Evolutionary conservation across 1,140 invertebrate species (phyloP).

Genomic region (Stegodyphus dumicola): DNA sequence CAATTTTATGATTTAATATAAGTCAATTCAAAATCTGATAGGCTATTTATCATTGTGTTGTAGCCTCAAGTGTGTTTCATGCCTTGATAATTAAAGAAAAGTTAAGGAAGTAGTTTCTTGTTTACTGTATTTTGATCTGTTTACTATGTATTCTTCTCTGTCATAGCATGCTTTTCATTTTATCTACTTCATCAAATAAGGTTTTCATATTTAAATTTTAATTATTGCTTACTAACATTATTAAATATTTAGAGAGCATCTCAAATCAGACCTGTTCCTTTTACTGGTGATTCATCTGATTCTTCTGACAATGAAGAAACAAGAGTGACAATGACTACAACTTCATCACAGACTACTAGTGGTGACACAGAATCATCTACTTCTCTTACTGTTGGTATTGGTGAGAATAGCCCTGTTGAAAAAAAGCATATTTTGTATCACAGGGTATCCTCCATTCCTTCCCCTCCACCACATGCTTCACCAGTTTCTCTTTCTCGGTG

Average conservation of each 20-base stretch:
- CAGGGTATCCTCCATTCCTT: slow-evolving; percentile 9
- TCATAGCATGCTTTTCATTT: too few relatives aligned
- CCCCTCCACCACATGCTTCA: slow-evolving; percentile 1
- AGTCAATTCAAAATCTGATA: too few relatives aligned
- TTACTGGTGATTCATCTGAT: slow-evolving; percentile 93
- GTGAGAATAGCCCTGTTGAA: slow-evolving; percentile 28
- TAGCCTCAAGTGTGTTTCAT: too few relatives aligned
- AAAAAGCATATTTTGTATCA: slow-evolving; percentile 8
- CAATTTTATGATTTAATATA: too few relatives aligned
- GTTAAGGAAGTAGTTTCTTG: too few relatives aligned
- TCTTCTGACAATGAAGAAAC: slow-evolving; percentile 92
- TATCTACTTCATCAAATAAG: too few relatives aligned
- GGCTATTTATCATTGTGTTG: too few relatives aligned
- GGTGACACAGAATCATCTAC: slow-evolving; percentile 71
- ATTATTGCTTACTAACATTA: too few relatives aligned
- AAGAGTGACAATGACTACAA: slow-evolving; percentile 67
- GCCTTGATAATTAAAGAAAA: too few relatives aligned
- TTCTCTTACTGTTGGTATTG: slow-evolving; percentile 66
- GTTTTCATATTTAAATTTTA: too few relatives aligned
- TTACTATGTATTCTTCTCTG: too few relatives aligned
- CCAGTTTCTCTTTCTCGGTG: slow-evolving; percentile 4
- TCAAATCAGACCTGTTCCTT: slow-evolving; percentile 94
- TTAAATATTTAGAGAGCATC: slow-evolving; percentile 79
- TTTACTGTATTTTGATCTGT: too few relatives aligned
- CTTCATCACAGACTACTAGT: slow-evolving; percentile 67